Base-by-base conservation (phyloP, 2,888 invertebrate species). In the Cerceris rybyensis region DNA sequence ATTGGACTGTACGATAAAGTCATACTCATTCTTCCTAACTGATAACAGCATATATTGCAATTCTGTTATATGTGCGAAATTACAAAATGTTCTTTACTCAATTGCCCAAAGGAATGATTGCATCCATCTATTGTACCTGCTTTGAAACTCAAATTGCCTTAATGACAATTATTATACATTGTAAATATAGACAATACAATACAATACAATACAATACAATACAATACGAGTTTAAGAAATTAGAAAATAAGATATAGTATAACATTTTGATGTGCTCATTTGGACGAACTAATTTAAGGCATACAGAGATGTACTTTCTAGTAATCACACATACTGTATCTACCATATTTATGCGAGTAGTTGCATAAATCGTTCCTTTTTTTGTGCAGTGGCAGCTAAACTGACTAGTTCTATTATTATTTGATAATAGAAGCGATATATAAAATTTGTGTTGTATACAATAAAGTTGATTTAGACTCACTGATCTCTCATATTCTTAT, bases 91-190 rank as follows among this genome's bases (percentile, higher is more conserved):
- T 70, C 50, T 79, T 80, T 71, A 82, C 72, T 78, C 78, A 64
- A 77, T 76, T 76, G 72, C 73, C 75, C 77, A 70, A 83, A 74
- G 73, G 65, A 82, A 77, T 76, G 70, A 81, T 75, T 81, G 78
- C 78, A 84, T 83, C 83, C 81, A 86, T 85, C 85, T 82, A 85
- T 84, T 88, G 90, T 91, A 91, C 91, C 90, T 91, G 91, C 90
- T 91, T 91, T 84, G 88, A 90, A 90, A 90, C 90, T 91, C 89
- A 88, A 88, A 91, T 91, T 91, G 91, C 91, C 91, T 90, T 91
- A 91, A 90, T 87, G 91, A 90, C 89, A 91, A 89, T 90, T 88
- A 89, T 84, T 86, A 87, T 86, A 87, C 75, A 78, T 84, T 91
- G 90, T 90, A 89, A 84, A 90, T 90, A 89, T 89, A 90, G 90